Evolutionary conservation across 2,797 vertebrate genomes (phyloP).

Genomic region (Rhabdomys pumilio): DNA sequence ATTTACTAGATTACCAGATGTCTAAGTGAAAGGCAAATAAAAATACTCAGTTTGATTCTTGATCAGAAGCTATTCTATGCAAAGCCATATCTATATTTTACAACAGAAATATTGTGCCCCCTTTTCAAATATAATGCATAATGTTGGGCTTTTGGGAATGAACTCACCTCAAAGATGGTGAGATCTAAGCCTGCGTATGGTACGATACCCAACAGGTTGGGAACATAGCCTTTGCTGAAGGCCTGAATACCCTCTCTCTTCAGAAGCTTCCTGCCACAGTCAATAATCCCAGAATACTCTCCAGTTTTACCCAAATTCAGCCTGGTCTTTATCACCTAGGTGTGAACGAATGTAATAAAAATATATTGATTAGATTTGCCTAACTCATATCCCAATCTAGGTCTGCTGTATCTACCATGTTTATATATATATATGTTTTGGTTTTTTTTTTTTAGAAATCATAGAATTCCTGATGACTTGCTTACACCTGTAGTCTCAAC

Average conservation of each 20-base stretch:
- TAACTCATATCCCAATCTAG: not conserved
- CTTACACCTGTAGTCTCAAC: not conserved
- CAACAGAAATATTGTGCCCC: conserved; percentile 20
- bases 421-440: not conserved
- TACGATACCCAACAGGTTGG: conserved; percentile 95
- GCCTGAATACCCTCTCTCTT: conserved; percentile 92
- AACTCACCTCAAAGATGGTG: conserved; percentile 94
- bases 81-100: conserved; percentile 47
- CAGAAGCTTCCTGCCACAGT: conserved; percentile 95
- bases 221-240: conserved; percentile 95
- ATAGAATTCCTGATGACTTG: not conserved
- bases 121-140: conserved; percentile 87
- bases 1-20: conserved; percentile 36
- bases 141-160: conserved; percentile 82
- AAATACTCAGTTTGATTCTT: conserved; percentile 41
- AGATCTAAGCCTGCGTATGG: conserved; percentile 95
- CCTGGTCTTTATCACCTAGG: conserved; percentile 96
- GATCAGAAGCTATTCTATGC: conserved; percentile 62
- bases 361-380: conserved; percentile 27
- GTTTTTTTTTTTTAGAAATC: conserved; percentile 22
- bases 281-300: conserved; percentile 94
- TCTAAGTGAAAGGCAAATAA: not conserved
- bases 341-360: conserved; percentile 33
- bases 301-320: conserved; percentile 95
- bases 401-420: not conserved